Evolutionary conservation across 1,140 invertebrate species (phyloP), one percentile per base, ranked within the genome.

Genomic region (Drosophila ficusphila): DNA sequence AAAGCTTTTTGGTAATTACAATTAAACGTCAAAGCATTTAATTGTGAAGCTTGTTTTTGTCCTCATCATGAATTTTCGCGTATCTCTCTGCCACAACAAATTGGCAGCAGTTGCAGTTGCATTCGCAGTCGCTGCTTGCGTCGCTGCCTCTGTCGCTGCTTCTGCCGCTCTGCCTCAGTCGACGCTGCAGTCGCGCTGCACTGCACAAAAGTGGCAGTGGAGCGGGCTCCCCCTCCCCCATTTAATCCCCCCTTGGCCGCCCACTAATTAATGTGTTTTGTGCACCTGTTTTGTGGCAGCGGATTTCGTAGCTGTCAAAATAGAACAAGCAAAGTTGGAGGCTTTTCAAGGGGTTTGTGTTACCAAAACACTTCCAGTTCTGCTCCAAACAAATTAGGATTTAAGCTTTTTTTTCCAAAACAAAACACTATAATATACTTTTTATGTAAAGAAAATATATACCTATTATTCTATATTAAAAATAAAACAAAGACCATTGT

Each of bases 21-120:
- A 85, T 85, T 77, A 85, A 86, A 85, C 79, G 76, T 86, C 77
- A 86, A 85, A 74, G 82, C 56, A 74, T 69, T 85, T 81, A 85
- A 86, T 85, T 79, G 79, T 48, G 41, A 16, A 65, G 62, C 25
- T 53, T 62, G 38, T 70, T 48, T 25, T 39, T 60, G 58, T 6
- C 38, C 18, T 3, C 18, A n/a, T 11, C 38, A 18, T 44, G 41
- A n/a, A n/a, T 47, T 38, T 56, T 11, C 56, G 16, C 41, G 4
- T 25, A 33, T 29, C 52, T 38, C 27, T 38, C 21, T 67, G 65
- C 52, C 73, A 44, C 79, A 76, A 76, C 76, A 86, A 85, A 86
- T 81, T 69, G 81, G 44, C 72, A 69, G 69, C 81, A 44, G 62
- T 57, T 57, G 70, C 53, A 46, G 70, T 67, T 53, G 71, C 65